These are phyloP conservation scores for Phaethornis superciliosus DNA, from an alignment of 2,113 vertebrate species.

Conservation along the genomic window DNA sequence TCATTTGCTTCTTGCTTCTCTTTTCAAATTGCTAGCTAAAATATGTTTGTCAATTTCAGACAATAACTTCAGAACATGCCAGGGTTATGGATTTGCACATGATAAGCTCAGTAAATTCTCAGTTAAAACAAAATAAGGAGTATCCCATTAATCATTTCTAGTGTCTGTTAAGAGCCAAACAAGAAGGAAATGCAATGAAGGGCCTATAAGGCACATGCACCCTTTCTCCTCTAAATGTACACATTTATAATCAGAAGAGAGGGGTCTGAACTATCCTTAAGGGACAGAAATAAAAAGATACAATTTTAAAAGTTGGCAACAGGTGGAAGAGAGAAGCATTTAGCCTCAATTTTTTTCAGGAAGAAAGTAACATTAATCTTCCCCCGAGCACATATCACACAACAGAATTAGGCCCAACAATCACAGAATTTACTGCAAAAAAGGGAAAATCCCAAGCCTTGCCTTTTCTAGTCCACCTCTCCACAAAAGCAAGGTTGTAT, in stretches of 20 bases:
- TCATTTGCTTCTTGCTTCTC: background rate
- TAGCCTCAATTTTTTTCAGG: background rate
- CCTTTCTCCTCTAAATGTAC: background rate
- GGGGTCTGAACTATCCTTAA: background rate
- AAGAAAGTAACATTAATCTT: background rate
- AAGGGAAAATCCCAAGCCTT: background rate
- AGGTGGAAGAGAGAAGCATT: background rate
- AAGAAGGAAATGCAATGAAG: background rate
- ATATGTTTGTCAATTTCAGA: background rate
- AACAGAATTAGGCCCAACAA: background rate
- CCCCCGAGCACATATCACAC: background rate
- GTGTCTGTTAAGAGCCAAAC: background rate
- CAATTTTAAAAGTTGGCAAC: background rate
- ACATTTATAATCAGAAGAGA: background rate
- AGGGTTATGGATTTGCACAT: background rate
- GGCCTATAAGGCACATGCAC: background rate
- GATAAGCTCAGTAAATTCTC: background rate
- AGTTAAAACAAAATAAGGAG: background rate
- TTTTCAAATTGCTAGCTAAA: background rate
- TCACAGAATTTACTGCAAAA: background rate
- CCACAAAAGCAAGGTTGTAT: constrained; percentile 18
- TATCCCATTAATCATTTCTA: background rate
- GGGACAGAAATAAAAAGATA: background rate
- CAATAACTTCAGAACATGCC: background rate
- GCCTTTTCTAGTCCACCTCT: constrained; percentile 32